phyloP scores from a whole-genome alignment of 35 echinoderm and acorn worm genomes.

The Ptychodera flava region DNA sequence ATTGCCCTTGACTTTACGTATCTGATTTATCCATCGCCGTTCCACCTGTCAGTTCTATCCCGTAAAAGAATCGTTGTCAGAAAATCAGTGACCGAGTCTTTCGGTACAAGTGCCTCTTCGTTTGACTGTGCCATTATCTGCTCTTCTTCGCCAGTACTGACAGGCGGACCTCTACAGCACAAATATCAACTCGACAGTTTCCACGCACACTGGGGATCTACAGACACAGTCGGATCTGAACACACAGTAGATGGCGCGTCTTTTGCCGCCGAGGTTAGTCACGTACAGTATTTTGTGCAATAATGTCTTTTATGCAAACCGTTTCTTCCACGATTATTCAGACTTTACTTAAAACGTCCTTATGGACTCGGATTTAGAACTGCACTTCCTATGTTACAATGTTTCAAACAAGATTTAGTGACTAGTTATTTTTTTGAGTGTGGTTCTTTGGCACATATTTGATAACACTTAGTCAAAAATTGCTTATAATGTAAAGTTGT shows the following conservation, averaged over 20 bases:
- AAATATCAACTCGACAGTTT: conserved; percentile 82
- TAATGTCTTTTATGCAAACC: not conserved
- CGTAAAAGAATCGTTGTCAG: no score
- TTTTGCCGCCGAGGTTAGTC: conserved; percentile 78
- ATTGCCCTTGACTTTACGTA: no score
- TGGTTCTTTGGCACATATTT: no score
- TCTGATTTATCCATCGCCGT: no score
- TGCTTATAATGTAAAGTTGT: no score
- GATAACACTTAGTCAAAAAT: no score
- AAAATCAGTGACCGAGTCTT: no score
- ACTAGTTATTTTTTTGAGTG: no score
- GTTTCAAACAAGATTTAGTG: not conserved
- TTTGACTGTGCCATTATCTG: no score
- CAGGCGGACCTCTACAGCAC: conserved; percentile 62
- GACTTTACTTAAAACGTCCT: not conserved
- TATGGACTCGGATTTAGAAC: not conserved
- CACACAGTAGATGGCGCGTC: conserved; percentile 74
- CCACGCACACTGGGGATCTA: conserved; percentile 83
- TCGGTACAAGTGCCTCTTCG: no score
- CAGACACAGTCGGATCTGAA: conserved; percentile 67
- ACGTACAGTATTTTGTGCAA: not conserved
- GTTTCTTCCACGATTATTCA: not conserved
- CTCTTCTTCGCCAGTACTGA: not conserved
- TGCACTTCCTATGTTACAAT: not conserved
- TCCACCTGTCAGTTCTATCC: no score